Conservation (phyloP, 2,888 invertebrate species). For the Ptychoptera albimana region DNA sequence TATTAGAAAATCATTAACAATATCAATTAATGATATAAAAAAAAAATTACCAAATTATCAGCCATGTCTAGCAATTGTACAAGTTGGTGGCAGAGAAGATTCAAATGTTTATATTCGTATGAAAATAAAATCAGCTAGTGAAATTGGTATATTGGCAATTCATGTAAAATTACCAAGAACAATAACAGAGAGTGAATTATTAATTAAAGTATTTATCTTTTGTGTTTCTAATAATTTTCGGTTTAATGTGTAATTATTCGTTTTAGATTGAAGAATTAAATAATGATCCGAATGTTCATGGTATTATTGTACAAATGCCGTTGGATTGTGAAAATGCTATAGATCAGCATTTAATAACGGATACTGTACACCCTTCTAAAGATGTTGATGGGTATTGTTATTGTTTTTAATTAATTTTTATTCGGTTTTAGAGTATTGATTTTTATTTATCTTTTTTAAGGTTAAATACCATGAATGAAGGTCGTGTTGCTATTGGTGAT, state of each 20-base stretch:
- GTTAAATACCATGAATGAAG: slow-evolving; percentile 85
- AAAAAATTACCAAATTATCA: slow-evolving; percentile 41
- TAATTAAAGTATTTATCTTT: slow-evolving; percentile 14
- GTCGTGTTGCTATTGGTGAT: slow-evolving; percentile 79
- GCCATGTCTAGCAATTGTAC: slow-evolving; percentile 77
- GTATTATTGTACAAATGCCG: slow-evolving; percentile 95
- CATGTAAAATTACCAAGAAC: slow-evolving; percentile 66
- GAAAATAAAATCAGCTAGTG: slow-evolving; percentile 83
- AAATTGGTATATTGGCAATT: slow-evolving; percentile 73
- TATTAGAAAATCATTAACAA: slow-evolving; percentile 49
- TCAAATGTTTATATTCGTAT: slow-evolving; percentile 96
- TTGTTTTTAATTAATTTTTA: slow-evolving; percentile 6
- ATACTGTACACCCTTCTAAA: slow-evolving; percentile 74
- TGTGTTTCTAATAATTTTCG: too few species aligned
- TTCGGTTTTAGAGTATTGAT: background rate
- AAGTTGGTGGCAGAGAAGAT: slow-evolving; percentile 92
- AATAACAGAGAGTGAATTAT: slow-evolving; percentile 56
- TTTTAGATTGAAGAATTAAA: slow-evolving; percentile 44
- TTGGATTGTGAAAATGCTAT: slow-evolving; percentile 70
- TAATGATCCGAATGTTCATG: slow-evolving; percentile 69
- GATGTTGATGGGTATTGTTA: slow-evolving; percentile 82
- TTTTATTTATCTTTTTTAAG: slow-evolving; percentile 32
- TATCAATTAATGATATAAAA: slow-evolving; percentile 45
- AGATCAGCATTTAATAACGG: slow-evolving; percentile 73
- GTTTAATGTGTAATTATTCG: too few species aligned